phyloP scores from a whole-genome alignment of 2,797 vertebrate genomes.

The Girardinus metallicus region DNA sequence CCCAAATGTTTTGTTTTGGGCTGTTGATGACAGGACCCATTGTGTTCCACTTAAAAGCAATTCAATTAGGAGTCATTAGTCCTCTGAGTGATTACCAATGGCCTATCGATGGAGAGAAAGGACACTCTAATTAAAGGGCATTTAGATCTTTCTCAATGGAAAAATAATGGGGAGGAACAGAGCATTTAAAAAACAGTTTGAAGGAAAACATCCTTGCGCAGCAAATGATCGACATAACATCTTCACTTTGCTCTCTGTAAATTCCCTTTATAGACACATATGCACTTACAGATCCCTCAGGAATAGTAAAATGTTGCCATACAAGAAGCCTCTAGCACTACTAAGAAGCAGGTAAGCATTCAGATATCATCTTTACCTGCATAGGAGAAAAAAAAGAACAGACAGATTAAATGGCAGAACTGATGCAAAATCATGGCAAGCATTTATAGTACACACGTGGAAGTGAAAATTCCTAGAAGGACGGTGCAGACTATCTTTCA shows the following conservation, averaged over 20 bases:
- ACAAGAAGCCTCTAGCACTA: slow-evolving; percentile 59
- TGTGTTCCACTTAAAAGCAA: slow-evolving; percentile 81
- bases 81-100: slow-evolving; percentile 83
- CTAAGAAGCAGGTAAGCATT: slow-evolving; percentile 79
- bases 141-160: slow-evolving; percentile 83
- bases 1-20: slow-evolving; percentile 74
- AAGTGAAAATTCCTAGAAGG: slow-evolving; percentile 76
- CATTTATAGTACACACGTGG: slow-evolving; percentile 75
- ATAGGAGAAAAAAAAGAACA: slow-evolving; percentile 44
- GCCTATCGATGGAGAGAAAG: slow-evolving; percentile 82
- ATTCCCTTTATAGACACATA: slow-evolving; percentile 83
- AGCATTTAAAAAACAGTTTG: slow-evolving; percentile 85
- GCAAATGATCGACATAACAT: slow-evolving; percentile 83
- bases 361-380: slow-evolving; percentile 69
- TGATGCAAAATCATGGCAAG: slow-evolving; percentile 74
- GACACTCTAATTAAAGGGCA: slow-evolving; percentile 86
- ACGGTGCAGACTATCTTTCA: slow-evolving; percentile 79
- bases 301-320: slow-evolving; percentile 80
- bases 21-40: slow-evolving; percentile 73
- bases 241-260: slow-evolving; percentile 79
- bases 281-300: slow-evolving; percentile 80
- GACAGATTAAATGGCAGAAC: slow-evolving; percentile 71
- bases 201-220: slow-evolving; percentile 79
- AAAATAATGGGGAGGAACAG: slow-evolving; percentile 80
- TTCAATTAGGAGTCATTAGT: slow-evolving; percentile 86